A percentile compares a stretch with the other conserved stretches of the same genome.
Conservation (phyloP, 2,797 vertebrate species). For the Hypotaenidia philippensis region DNA sequence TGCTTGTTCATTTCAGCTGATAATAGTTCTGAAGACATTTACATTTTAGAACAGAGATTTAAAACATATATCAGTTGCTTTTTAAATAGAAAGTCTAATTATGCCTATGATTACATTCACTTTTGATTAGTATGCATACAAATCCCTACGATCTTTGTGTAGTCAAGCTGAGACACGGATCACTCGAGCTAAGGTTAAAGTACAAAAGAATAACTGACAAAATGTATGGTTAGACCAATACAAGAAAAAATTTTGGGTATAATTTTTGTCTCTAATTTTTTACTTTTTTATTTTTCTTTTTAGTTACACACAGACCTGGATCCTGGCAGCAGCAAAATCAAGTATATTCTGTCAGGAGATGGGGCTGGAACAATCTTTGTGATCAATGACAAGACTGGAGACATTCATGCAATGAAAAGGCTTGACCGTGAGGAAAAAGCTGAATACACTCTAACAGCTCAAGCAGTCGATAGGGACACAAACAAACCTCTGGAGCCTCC, state of each 20-base stretch:
- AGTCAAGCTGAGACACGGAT: slow-evolving; percentile 25
- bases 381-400: slow-evolving; percentile 95
- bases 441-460: slow-evolving; percentile 95
- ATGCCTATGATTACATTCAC: slow-evolving; percentile 45
- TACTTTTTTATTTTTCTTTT: slow-evolving; percentile 44
- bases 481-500: slow-evolving; percentile 93
- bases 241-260: background rate
- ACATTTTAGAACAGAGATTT: slow-evolving; percentile 13
- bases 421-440: slow-evolving; percentile 98
- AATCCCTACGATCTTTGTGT: background rate
- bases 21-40: slow-evolving; percentile 19
- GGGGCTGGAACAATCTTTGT: slow-evolving; percentile 98
- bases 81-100: slow-evolving; percentile 58
- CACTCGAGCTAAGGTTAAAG: background rate
- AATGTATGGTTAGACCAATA: background rate
- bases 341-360: slow-evolving; percentile 95
- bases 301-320: slow-evolving; percentile 97
- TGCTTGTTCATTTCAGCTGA: background rate
- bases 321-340: slow-evolving; percentile 91
- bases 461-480: slow-evolving; percentile 92
- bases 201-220: slow-evolving; percentile 4
- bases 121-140: slow-evolving; percentile 46
- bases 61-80: slow-evolving; percentile 44
- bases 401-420: slow-evolving; percentile 98
- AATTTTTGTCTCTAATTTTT: slow-evolving; percentile 24